Conservation (phyloP, 2,888 invertebrate species). For the Bombylius discolor region DNA sequence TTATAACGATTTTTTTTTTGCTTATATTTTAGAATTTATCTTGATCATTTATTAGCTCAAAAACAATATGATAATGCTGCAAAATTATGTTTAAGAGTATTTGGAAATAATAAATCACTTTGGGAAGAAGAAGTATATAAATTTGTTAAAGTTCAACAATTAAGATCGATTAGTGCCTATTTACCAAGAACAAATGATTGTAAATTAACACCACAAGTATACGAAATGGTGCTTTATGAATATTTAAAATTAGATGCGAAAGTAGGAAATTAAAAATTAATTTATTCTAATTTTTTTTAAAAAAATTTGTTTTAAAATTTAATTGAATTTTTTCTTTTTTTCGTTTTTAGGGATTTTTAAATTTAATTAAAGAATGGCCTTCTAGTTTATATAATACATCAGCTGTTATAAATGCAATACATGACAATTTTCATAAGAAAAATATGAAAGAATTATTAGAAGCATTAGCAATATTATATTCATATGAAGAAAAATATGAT, state of each 20-base stretch:
- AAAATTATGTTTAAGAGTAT: constrained; percentile 68
- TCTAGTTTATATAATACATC: constrained; percentile 69
- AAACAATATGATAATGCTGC: constrained; percentile 72
- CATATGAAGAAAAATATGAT: constrained; percentile 76
- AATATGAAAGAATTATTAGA: constrained; percentile 67
- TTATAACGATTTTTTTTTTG: background rate
- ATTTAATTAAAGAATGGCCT: constrained; percentile 79
- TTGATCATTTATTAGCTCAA: constrained; percentile 63
- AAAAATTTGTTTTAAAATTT: background rate
- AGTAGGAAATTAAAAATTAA: constrained; percentile 24
- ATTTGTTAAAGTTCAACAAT: constrained; percentile 71
- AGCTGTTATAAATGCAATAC: constrained; percentile 73
- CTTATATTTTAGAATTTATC: constrained; percentile 43
- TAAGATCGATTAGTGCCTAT: constrained; percentile 66
- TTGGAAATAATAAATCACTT: constrained; percentile 64
- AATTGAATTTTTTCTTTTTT: background rate
- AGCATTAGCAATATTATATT: constrained; percentile 79
- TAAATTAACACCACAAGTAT: constrained; percentile 67
- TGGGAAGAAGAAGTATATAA: constrained; percentile 91
- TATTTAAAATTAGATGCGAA: constrained; percentile 71
- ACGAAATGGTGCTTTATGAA: constrained; percentile 89
- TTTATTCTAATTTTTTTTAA: background rate
- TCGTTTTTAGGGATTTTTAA: constrained; percentile 54
- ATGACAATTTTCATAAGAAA: constrained; percentile 63
- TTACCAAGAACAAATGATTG: constrained; percentile 62